Conservation (phyloP, 1,140 invertebrate genomes). For the Drosophila miranda region DNA sequence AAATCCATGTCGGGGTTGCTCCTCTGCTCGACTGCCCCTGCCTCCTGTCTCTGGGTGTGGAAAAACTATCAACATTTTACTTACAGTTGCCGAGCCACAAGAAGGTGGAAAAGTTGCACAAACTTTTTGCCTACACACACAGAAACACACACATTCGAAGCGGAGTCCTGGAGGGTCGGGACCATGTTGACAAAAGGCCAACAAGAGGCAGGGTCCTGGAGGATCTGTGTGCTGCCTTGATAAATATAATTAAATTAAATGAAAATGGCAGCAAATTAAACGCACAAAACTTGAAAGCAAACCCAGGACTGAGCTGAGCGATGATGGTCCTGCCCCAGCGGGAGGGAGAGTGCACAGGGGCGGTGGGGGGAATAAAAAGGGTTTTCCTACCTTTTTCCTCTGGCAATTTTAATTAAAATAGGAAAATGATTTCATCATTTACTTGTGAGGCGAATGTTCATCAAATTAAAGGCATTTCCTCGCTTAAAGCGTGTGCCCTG, state of each 20-base stretch:
- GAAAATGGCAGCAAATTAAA: conserved; percentile 77
- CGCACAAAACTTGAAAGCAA: conserved; percentile 64
- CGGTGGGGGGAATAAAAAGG: conserved; percentile 15
- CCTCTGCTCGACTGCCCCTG: neutral
- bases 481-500: conserved; percentile 18
- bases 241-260: conserved; percentile 73
- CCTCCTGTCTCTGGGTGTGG: neutral
- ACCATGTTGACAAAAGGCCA: conserved; percentile 75
- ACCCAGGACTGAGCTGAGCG: conserved; percentile 14
- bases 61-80: conserved; percentile 69
- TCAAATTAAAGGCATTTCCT: conserved; percentile 46
- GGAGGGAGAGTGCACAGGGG: no score
- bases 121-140: conserved; percentile 36
- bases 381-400: conserved; percentile 35
- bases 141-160: no score
- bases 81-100: conserved; percentile 49
- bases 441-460: conserved; percentile 18
- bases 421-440: conserved; percentile 64
- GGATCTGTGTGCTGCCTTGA: conserved; percentile 22
- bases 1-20: conserved; percentile 20
- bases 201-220: neutral
- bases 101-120: conserved; percentile 57
- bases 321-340: conserved; percentile 17
- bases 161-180: conserved; percentile 29
- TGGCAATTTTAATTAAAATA: conserved; percentile 72